Conservation (phyloP, 2,797 vertebrate genomes). For the Numenius phaeopus region DNA sequence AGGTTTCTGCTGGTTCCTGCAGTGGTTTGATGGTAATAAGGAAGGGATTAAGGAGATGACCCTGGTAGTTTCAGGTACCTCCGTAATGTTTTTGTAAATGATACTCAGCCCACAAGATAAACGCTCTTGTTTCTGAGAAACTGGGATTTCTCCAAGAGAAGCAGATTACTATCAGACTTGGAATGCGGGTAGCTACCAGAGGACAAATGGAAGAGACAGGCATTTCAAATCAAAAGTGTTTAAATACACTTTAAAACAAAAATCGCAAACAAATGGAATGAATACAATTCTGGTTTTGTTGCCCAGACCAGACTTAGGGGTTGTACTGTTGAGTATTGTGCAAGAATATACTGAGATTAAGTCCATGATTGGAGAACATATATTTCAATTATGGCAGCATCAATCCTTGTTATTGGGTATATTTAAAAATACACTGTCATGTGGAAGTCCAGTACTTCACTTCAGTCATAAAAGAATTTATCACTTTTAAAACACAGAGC, state of each 20-base stretch:
- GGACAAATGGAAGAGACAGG: not conserved
- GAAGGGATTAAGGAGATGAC: not conserved
- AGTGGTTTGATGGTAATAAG: not conserved
- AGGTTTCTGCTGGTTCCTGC: not conserved
- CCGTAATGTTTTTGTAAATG: not conserved
- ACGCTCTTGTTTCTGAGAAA: not conserved
- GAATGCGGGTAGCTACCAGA: not conserved
- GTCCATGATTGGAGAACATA: not conserved
- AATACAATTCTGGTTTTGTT: not conserved
- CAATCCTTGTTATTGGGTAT: not conserved
- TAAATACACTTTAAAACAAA: not conserved
- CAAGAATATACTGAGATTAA: not conserved
- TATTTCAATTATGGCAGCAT: not conserved
- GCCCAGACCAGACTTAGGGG: fast-evolving
- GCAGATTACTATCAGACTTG: not conserved
- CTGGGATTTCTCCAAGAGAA: not conserved
- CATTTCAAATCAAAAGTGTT: not conserved
- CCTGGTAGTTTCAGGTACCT: not conserved
- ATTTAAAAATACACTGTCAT: not conserved
- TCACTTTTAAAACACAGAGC: not conserved
- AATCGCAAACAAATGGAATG: not conserved
- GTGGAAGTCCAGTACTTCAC: not conserved
- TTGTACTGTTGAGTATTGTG: not conserved
- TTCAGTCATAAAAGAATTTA: not conserved
- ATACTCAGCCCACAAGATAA: not conserved